Conservation (phyloP, 2,888 invertebrate genomes). For the Drosophila helvetica region DNA sequence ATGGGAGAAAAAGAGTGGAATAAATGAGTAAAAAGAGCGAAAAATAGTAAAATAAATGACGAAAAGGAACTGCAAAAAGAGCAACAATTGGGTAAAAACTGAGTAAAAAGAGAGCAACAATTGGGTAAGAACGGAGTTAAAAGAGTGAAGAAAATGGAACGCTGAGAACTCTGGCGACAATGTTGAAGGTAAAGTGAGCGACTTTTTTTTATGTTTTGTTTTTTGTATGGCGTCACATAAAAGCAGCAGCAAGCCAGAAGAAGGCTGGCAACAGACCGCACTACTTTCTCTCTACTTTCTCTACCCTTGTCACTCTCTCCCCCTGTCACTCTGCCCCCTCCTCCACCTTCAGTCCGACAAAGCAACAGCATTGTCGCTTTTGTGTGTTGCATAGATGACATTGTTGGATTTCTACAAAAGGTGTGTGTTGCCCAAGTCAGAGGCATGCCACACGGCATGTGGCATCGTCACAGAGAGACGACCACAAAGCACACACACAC, state of each 20-base stretch:
- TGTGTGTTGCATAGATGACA: constrained; percentile 76
- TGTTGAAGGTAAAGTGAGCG: constrained; percentile 64
- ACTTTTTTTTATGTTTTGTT: constrained; percentile 20
- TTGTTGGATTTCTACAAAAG: constrained; percentile 76
- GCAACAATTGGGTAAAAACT: neutral
- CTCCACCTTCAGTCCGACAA: constrained; percentile 65
- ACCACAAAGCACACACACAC: constrained; percentile 50
- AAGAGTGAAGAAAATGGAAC: constrained; percentile 28
- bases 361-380: constrained; percentile 76
- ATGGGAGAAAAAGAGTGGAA: neutral
- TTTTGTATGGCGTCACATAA: constrained; percentile 56
- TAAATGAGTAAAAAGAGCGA: neutral
- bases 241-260: constrained; percentile 40
- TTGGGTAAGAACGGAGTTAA: neutral
- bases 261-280: constrained; percentile 9
- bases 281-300: constrained; percentile 17
- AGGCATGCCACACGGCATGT: constrained; percentile 19
- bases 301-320: constrained; percentile 15
- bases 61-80: neutral
- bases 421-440: constrained; percentile 49
- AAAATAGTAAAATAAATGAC: neutral
- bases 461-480: constrained; percentile 7
- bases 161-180: constrained; percentile 25
- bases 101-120: neutral
- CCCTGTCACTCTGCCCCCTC: neutral